Percentiles rank a stretch among this genome's conserved stretches.
phyloP scores from a whole-genome alignment of 1,140 invertebrate genomes.

The Diachasmimorpha longicaudata region DNA sequence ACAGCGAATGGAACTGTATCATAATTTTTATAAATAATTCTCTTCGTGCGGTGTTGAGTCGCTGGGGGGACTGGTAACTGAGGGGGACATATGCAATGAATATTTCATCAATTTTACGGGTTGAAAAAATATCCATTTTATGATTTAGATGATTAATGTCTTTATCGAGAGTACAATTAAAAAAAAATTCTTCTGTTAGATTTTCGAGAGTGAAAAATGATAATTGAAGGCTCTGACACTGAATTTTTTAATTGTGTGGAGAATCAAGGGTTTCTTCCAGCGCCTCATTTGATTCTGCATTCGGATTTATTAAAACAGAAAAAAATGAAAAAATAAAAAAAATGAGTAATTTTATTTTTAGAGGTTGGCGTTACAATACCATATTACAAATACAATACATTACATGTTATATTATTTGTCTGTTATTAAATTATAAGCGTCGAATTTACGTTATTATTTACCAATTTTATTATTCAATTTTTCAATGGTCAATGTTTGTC shows the following conservation, averaged over 20 bases:
- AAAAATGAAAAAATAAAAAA: conserved; percentile 27
- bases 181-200: not conserved
- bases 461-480: conserved; percentile 15
- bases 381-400: conserved; percentile 52
- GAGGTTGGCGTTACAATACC: conserved; percentile 47
- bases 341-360: conserved; percentile 27
- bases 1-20: no score
- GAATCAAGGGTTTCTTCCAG: not conserved
- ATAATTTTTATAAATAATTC: no score
- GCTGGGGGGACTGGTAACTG: not conserved
- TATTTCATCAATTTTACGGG: no score
- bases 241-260: not conserved
- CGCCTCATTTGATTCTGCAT: conserved; percentile 1
- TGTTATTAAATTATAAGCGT: conserved; percentile 56
- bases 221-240: no score
- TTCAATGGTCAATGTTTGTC: conserved; percentile 16
- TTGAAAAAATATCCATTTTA: no score
- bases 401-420: conserved; percentile 51
- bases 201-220: not conserved
- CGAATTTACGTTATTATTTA: conserved; percentile 34
- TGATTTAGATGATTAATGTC: no score
- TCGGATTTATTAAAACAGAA: not conserved
- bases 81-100: not conserved
- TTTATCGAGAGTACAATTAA: no score
- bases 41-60: no score